These are phyloP conservation scores for Benitochromis conjunctus DNA, from an alignment of 2,113 vertebrate genomes.

Conservation along the genomic window DNA sequence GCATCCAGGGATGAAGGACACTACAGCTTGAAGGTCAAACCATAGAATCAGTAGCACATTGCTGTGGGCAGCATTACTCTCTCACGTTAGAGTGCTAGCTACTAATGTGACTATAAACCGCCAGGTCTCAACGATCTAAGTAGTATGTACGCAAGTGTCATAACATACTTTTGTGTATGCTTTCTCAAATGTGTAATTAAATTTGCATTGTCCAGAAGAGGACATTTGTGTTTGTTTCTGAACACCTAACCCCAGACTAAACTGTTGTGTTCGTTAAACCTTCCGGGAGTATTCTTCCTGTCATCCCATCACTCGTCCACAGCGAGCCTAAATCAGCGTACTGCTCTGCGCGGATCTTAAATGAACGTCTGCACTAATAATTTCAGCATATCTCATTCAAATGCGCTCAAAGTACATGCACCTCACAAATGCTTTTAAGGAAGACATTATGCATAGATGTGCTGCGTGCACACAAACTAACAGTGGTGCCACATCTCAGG, in stretches of 20 bases:
- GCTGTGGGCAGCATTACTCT: conserved; percentile 58
- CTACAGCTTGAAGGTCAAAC: conserved; percentile 61
- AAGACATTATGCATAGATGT: background rate
- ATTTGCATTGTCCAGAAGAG: conserved; percentile 5
- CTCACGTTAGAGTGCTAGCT: background rate
- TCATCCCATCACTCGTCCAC: background rate
- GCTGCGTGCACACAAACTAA: background rate
- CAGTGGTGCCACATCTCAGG: conserved; percentile 17
- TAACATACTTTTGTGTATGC: background rate
- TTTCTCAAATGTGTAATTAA: conserved; percentile 23
- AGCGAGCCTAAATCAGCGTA: conserved; percentile 20
- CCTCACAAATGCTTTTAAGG: background rate
- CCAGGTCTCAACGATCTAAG: conserved; percentile 22
- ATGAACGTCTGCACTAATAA: conserved; percentile 24
- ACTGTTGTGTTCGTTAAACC: conserved; percentile 56
- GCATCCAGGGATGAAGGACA: conserved; percentile 49
- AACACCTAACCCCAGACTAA: conserved; percentile 40
- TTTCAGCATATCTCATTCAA: background rate
- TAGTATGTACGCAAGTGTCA: background rate
- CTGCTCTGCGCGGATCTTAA: background rate
- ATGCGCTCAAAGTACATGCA: background rate
- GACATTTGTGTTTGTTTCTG: conserved; percentile 12
- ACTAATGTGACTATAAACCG: conserved; percentile 15
- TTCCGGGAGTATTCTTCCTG: conserved; percentile 14
- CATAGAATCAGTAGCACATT: conserved; percentile 37